A percentile compares a stretch with the other conserved stretches of the same genome.
Conservation (phyloP, 2,113 vertebrate species). For the Nettapus auritus region DNA sequence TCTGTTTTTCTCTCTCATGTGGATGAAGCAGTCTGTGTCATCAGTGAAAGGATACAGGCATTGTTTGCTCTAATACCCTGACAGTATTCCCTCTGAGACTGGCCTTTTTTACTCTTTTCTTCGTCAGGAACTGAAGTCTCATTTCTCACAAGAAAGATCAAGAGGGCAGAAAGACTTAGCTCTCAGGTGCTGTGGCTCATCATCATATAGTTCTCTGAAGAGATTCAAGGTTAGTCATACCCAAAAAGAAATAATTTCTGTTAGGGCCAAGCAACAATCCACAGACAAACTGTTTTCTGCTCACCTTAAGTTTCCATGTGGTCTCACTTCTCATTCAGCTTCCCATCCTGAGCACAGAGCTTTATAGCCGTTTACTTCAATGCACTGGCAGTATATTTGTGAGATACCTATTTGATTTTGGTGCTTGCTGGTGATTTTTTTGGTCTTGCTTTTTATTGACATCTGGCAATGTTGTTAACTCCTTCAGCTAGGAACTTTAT, state of each 20-base stretch:
- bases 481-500: background rate
- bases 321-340: background rate
- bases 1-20: background rate
- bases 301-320: background rate
- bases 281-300: background rate
- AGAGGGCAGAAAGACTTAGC: background rate
- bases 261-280: background rate
- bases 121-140: background rate
- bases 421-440: background rate
- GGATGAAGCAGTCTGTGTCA: background rate
- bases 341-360: background rate
- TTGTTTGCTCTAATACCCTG: background rate
- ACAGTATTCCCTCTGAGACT: background rate
- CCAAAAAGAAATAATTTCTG: background rate
- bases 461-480: background rate
- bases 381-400: background rate
- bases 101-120: background rate
- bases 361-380: background rate
- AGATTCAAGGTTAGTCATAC: background rate
- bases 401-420: background rate
- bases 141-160: background rate
- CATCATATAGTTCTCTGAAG: background rate
- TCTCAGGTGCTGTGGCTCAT: background rate
- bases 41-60: background rate
- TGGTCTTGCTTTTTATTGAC: background rate